Percentiles rank a stretch among this genome's conserved stretches.
Evolutionary conservation across 2,888 invertebrate species (phyloP).

Genomic region (Agrilus mali): DNA sequence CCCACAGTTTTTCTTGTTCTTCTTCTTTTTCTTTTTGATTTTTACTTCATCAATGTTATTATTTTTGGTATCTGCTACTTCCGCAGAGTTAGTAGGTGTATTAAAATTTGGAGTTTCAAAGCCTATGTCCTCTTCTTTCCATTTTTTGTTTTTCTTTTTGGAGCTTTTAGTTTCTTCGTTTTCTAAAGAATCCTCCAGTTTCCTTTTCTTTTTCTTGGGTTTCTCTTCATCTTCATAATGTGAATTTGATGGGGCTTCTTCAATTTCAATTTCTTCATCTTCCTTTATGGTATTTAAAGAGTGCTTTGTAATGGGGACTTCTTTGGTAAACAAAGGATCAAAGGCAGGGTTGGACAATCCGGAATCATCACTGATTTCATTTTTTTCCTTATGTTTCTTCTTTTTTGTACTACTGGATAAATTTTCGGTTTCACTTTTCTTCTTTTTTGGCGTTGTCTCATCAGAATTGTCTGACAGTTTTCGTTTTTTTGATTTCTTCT

Average conservation of each 20-base stretch:
- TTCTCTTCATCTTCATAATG: background rate
- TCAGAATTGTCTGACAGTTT: too few relatives aligned
- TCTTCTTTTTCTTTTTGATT: slow-evolving; percentile 9
- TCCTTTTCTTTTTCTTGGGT: slow-evolving; percentile 8
- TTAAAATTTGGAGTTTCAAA: slow-evolving; percentile 1
- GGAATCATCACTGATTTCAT: slow-evolving; percentile 7
- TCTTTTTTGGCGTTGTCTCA: background rate
- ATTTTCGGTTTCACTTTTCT: slow-evolving; percentile 1
- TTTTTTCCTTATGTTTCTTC: slow-evolving; percentile 11
- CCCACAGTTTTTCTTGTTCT: slow-evolving; percentile 7
- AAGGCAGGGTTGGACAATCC: slow-evolving; percentile 26
- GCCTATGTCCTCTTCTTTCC: slow-evolving; percentile 9
- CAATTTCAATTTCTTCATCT: slow-evolving; percentile 15
- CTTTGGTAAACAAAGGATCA: slow-evolving; percentile 18
- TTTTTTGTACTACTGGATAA: background rate
- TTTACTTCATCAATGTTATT: slow-evolving; percentile 4
- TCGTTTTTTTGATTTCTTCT: background rate
- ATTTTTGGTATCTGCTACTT: slow-evolving; percentile 1
- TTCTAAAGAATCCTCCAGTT: slow-evolving; percentile 4
- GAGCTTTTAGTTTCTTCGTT: slow-evolving; percentile 1
- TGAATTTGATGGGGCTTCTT: background rate
- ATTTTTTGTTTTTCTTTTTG: slow-evolving; percentile 8
- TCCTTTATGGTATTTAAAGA: slow-evolving; percentile 22
- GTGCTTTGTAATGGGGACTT: slow-evolving; percentile 18
- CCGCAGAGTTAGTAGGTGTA: background rate